phyloP scores from a whole-genome alignment of 1,140 invertebrate genomes.

The Olivierus martensii region DNA sequence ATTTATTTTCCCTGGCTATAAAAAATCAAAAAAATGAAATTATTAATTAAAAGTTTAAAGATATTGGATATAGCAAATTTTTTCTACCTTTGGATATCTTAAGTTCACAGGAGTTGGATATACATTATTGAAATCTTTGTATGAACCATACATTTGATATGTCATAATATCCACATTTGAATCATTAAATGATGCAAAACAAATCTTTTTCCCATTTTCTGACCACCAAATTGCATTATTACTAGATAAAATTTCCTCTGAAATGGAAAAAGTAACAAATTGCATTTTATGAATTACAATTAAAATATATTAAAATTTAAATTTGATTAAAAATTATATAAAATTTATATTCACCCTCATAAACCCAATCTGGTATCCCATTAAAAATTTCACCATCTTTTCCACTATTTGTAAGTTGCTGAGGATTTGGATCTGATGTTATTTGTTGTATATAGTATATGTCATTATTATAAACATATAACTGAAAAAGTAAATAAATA shows the following conservation, averaged over 20 bases:
- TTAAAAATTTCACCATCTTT: conserved; percentile 67
- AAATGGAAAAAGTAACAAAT: not conserved
- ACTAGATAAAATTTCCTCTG: conserved; percentile 69
- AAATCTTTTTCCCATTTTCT: conserved; percentile 60
- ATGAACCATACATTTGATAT: conserved; percentile 47
- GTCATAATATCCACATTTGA: conserved; percentile 59
- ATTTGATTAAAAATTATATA: not conserved
- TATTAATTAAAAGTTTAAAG: too few species aligned
- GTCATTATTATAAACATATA: conserved; percentile 78
- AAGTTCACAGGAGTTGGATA: conserved; percentile 70
- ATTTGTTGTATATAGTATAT: conserved; percentile 68
- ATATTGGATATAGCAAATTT: too few species aligned
- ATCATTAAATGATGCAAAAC: conserved; percentile 84
- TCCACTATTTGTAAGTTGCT: conserved; percentile 56
- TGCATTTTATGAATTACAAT: not conserved
- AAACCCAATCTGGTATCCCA: conserved; percentile 87
- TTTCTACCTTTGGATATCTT: conserved; percentile 63
- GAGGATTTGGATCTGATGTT: conserved; percentile 39
- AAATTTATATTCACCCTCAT: conserved; percentile 43
- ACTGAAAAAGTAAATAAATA: not conserved
- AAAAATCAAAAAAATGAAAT: too few species aligned
- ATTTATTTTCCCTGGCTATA: too few species aligned
- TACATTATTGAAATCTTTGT: conserved; percentile 35
- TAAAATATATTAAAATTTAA: too few species aligned
- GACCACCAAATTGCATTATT: conserved; percentile 83